Evolutionary conservation across 2,888 invertebrate species (phyloP).

Genomic region (Schrankia costaestrigalis): DNA sequence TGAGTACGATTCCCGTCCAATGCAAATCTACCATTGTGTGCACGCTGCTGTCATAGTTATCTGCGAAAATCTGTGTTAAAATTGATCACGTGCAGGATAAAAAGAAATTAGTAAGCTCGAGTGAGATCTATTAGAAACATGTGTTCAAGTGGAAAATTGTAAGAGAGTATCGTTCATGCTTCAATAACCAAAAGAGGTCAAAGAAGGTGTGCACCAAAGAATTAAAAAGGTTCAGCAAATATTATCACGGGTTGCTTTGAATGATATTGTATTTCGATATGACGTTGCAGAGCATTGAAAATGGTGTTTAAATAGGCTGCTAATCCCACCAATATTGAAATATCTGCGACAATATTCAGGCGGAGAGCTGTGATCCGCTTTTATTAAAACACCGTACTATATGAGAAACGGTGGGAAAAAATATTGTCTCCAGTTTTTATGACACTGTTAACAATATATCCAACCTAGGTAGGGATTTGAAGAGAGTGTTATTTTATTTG

Average conservation of each 20-base stretch:
- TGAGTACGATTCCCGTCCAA: too few species aligned
- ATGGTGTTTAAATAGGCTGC: constrained; percentile 76
- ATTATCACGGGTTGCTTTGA: constrained; percentile 65
- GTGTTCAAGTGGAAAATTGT: constrained; percentile 1
- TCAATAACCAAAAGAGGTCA: constrained; percentile 11
- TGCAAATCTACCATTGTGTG: too few species aligned
- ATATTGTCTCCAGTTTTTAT: constrained; percentile 44
- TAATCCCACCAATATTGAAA: constrained; percentile 80
- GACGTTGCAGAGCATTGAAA: constrained; percentile 64
- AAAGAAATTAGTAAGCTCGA: too few species aligned
- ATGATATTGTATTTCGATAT: constrained; percentile 74
- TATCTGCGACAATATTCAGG: constrained; percentile 77
- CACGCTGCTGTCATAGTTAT: too few species aligned
- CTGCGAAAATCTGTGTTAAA: too few species aligned
- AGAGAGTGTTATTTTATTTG: constrained; percentile 27
- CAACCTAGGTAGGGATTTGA: constrained; percentile 25
- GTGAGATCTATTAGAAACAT: too few species aligned
- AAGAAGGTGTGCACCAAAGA: constrained; percentile 36
- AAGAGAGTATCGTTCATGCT: constrained; percentile 1
- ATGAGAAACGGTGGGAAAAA: constrained; percentile 53
- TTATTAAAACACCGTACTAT: constrained; percentile 75
- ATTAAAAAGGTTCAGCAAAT: constrained; percentile 73
- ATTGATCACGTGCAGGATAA: too few species aligned
- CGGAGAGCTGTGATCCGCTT: constrained; percentile 70
- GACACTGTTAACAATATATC: constrained; percentile 39